These are phyloP conservation scores for Achatina immaculata DNA, from an alignment of 1,140 invertebrate species.

Conservation along the genomic window DNA sequence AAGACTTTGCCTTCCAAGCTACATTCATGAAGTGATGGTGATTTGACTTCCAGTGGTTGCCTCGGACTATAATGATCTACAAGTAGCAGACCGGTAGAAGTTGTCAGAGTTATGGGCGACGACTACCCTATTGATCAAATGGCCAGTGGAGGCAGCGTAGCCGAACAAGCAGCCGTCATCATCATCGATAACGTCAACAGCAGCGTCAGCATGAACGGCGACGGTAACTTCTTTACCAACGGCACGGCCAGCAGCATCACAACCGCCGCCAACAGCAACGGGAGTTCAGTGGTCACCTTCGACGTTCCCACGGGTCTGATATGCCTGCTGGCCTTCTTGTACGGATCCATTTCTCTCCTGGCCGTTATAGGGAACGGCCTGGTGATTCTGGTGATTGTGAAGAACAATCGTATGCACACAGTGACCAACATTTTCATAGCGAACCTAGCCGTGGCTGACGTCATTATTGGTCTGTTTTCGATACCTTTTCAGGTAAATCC, in stretches of 20 bases:
- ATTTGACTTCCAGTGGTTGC: no score
- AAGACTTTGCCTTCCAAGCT: no score
- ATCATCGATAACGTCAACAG: not conserved
- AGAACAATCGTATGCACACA: slow-evolving; percentile 78
- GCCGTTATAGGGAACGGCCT: slow-evolving; percentile 85
- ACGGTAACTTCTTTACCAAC: not conserved
- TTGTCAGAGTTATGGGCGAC: not conserved
- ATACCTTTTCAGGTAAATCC: slow-evolving; percentile 78
- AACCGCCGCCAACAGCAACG: not conserved
- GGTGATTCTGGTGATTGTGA: slow-evolving; percentile 84
- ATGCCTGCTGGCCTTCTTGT: slow-evolving; percentile 81
- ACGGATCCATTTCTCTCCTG: slow-evolving; percentile 83
- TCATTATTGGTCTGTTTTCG: slow-evolving; percentile 63
- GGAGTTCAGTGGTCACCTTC: slow-evolving; percentile 69
- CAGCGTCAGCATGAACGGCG: not conserved
- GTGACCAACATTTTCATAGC: slow-evolving; percentile 86
- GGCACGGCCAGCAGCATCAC: not conserved
- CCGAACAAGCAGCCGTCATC: not conserved
- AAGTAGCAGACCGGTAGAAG: no score
- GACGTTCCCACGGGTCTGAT: slow-evolving; percentile 82
- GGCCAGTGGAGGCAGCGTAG: not conserved
- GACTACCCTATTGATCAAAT: not conserved
- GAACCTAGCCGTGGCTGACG: slow-evolving; percentile 65
- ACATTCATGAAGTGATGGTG: no score
- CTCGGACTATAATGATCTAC: no score